Evolutionary conservation across 2,888 invertebrate genomes (phyloP).

Genomic region (Epinotia brunnichana): DNA sequence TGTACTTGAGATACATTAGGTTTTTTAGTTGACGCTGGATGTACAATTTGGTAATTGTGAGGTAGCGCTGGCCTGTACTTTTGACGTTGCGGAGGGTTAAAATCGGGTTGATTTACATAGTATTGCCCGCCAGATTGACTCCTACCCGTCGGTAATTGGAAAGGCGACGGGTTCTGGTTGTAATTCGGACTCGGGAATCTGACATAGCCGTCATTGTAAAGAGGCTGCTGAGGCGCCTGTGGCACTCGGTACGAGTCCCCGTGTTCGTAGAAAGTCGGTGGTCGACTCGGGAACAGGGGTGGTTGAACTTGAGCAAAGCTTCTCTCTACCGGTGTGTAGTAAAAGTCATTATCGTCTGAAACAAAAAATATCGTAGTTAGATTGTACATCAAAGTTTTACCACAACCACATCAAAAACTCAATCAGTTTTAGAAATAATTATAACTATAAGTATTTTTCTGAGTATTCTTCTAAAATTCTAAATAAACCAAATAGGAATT

Average conservation of each 20-base stretch:
- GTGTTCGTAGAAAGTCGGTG: constrained; percentile 70
- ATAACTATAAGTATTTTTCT: not conserved
- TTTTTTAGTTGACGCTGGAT: constrained; percentile 79
- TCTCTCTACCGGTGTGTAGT: constrained; percentile 79
- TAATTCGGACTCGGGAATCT: constrained; percentile 78
- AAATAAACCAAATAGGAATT: too few relatives aligned
- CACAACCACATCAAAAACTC: too few relatives aligned
- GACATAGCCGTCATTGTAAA: constrained; percentile 69
- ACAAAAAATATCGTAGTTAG: constrained; percentile 54
- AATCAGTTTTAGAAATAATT: not conserved
- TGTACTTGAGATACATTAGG: constrained; percentile 84
- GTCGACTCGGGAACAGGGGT: constrained; percentile 72
- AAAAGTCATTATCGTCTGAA: constrained; percentile 80
- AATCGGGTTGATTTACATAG: constrained; percentile 79
- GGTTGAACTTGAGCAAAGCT: constrained; percentile 82
- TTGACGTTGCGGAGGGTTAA: constrained; percentile 67
- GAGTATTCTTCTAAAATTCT: too few relatives aligned
- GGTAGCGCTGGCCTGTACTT: constrained; percentile 75
- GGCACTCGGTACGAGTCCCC: constrained; percentile 70
- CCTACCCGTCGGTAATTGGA: constrained; percentile 78
- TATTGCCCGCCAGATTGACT: constrained; percentile 77
- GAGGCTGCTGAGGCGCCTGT: constrained; percentile 65
- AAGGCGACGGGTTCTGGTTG: constrained; percentile 79
- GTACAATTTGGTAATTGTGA: constrained; percentile 75
- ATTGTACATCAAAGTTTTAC: not conserved